A percentile compares a stretch with the other conserved stretches of the same genome.
phyloP scores from a whole-genome alignment of 2,113 vertebrate genomes.

The Panurus biarmicus region DNA sequence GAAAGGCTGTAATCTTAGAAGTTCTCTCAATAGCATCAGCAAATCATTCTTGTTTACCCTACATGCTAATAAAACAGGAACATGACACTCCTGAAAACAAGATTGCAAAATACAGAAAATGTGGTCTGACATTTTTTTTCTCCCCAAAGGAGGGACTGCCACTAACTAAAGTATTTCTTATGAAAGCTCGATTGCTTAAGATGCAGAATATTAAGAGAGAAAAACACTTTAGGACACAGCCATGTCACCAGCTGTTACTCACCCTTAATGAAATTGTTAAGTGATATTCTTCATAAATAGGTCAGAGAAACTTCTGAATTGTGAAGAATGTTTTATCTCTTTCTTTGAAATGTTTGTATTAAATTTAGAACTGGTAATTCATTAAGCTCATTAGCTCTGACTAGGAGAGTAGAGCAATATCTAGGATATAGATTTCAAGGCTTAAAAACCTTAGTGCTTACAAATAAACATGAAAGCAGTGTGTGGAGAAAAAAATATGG shows the following conservation, averaged over 20 bases:
- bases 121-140: conserved; percentile 69
- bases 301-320: conserved; percentile 66
- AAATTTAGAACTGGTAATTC: conserved; percentile 57
- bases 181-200: conserved; percentile 71
- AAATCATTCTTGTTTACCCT: conserved; percentile 69
- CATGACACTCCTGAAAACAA: conserved; percentile 66
- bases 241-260: conserved; percentile 72
- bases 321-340: conserved; percentile 55
- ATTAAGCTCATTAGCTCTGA: conserved; percentile 61
- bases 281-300: conserved; percentile 71
- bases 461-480: conserved; percentile 61
- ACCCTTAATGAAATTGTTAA: conserved; percentile 72
- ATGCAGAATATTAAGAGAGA: conserved; percentile 69
- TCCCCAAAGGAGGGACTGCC: conserved; percentile 66
- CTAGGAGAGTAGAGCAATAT: conserved; percentile 35
- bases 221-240: conserved; percentile 68
- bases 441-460: conserved; percentile 45
- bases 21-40: conserved; percentile 61
- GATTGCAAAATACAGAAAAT: conserved; percentile 69
- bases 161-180: conserved; percentile 67
- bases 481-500: conserved; percentile 38
- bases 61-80: conserved; percentile 65
- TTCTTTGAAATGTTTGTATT: conserved; percentile 61
- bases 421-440: conserved; percentile 54
- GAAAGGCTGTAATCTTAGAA: conserved; percentile 52